Conservation (phyloP, 2,888 invertebrate species). For the Tipula vernalis region DNA sequence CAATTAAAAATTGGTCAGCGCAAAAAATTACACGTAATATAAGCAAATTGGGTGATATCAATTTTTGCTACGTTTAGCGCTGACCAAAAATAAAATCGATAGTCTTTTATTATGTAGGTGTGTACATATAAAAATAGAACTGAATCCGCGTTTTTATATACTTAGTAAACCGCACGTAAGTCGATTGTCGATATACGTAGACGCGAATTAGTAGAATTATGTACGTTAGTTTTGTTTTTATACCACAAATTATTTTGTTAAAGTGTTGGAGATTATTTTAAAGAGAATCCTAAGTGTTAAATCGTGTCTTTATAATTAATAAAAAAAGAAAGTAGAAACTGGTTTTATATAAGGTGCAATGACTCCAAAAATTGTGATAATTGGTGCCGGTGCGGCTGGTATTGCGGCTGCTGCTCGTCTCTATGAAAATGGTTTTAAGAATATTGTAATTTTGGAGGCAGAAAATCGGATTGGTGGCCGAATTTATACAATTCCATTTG, state of each 20-base stretch:
- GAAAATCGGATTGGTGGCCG: constrained; percentile 52
- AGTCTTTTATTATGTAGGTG: no score
- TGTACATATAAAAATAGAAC: not conserved
- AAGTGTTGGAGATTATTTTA: not conserved
- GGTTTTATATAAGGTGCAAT: not conserved
- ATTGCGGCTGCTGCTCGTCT: constrained; percentile 34
- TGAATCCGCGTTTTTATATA: not conserved
- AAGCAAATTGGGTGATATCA: not conserved
- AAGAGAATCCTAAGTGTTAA: not conserved
- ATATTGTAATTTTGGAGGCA: constrained; percentile 47
- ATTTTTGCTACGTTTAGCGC: not conserved
- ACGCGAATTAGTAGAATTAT: not conserved
- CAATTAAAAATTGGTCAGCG: not conserved
- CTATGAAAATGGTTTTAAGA: constrained; percentile 30
- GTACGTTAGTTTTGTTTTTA: not conserved
- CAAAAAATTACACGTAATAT: not conserved
- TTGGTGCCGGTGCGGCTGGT: constrained; percentile 34
- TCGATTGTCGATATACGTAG: not conserved
- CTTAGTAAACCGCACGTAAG: not conserved
- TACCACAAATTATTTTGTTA: not conserved
- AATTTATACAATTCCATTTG: constrained; percentile 40
- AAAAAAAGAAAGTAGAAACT: not conserved
- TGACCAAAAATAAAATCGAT: not conserved
- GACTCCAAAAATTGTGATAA: constrained; percentile 26
- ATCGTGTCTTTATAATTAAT: not conserved